Base-by-base conservation (phyloP, 2,113 vertebrate species). In the Microtus oregoni region DNA sequence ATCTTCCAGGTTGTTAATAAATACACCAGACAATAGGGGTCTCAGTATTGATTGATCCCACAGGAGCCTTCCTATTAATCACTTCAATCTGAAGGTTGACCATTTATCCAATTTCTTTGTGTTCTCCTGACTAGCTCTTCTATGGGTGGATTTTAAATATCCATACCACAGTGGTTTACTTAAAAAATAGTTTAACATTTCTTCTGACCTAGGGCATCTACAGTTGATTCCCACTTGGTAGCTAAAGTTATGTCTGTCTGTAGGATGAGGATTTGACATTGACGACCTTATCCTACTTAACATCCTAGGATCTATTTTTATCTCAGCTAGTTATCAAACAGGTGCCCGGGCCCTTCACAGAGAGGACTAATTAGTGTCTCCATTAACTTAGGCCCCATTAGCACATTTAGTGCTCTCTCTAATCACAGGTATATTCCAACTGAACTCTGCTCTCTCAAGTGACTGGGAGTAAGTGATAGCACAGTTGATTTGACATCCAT, bases 1-100 rank as follows among this genome's bases (percentile, higher is more conserved):
- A 85, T 97, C 95, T 97, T 95, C 26, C 47, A 30, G 77, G 85
- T 92, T 95, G 87, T 97, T 97, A 97, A 94, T 95, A 95, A 97
- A 96, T 93, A 95, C n/a, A 82, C 87, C 20, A 26, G 79, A 63
- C 68, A 96, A 94, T 58, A 89, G 58, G 63, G 32, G 35, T 52
- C 78, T 24, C 50, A 12, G 44, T 94, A 97, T 97, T 97, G 97
- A 98, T 94, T 92, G 92, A 82, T 96, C 96, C 88, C 88, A 63
- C 93, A 13, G 75, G 96, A 96, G 38, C 11, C 77, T 88, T 94
- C 41, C 58, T 81, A 76, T 95, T 96, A 94, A 96, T 96, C 94
- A 77, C 89, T 73, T 83, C 89, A 61, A 0, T 94, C 83, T 92
- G 82, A 52, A 94, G n/a, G 58, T 87, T 87, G 90, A 20, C 41